Evolutionary conservation across 2,888 invertebrate genomes (phyloP), one percentile per base, ranked within the genome.

Genomic region (Dicyrtomina minuta): DNA sequence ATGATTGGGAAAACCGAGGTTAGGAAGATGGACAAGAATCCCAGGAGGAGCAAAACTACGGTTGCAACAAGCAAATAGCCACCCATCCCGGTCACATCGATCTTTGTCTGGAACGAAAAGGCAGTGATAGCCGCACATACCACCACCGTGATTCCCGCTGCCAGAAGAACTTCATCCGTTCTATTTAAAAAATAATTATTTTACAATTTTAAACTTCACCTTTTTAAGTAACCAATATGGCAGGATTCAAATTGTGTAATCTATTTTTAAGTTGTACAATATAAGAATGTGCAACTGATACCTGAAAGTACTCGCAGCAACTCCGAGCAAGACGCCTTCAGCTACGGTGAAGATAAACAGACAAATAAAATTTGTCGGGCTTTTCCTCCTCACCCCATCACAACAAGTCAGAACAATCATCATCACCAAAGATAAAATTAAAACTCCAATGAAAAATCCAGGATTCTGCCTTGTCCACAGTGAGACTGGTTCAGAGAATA

Each of bases 41-140:
- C 93, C 80, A 94, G 92, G 0, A 92, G 80, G 72, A 94, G 76
- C 22, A 96, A 86, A 0, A 93, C 85, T 12, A 95, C 84, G 6
- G 89, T 81, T 15, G 88, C 87, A 51, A 91, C 89, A 62, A 93
- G 88, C 24, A 96, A 83, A 1, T 89, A 84, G 0, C 91, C 92
- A 24, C 92, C 90, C 84, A 89, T 86, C 74, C 87, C 85, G 1
- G 92, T 93, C 81, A 93, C 93, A 83, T 93, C 93, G 83, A 86
- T 89, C 81, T 90, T 93, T 0, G 71, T 70, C 44, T 70, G 70
- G 49, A 72, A 70, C 20, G 72, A 55, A 24, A 73, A 73, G 10
- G 66, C 13, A 13, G 73, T 73, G 15, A 73, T 49, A 26, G 64
- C 53, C 4, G 71, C 33, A 22, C 69, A 66, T n/a, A 73, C 59